Base-by-base conservation (phyloP, 2,113 vertebrate genomes). In the Tupaia tana region DNA sequence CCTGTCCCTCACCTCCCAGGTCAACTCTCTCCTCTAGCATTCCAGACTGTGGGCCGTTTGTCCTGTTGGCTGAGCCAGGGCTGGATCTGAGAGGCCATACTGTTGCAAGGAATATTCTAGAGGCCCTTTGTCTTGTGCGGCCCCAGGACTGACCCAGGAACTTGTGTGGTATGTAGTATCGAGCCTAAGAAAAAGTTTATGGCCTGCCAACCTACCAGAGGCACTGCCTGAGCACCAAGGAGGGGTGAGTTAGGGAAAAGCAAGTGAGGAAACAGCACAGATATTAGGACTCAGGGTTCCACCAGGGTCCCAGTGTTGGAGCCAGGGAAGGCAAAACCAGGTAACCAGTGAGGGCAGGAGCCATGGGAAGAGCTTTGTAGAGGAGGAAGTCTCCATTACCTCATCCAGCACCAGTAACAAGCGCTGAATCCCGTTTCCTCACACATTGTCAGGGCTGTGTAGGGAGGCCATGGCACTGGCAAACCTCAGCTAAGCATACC, bases 361-460 rank as follows among this genome's bases (percentile, higher is more conserved):
- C 56, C 71, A 8, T 0, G 1, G 27, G 43, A 24, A 66, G 31
- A 64, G 9, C 1, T 31, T 34, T 0, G 0, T 52, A 77, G 52
- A 70, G 59, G 34, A 31, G 8, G 43, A 66, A 6, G 20, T 29
- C 34, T 73, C n/a, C 31, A 12, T 25, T 0, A 34, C 83, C n/a
- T 64, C 59, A 9, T 19, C 31, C 61, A 61, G 77, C 6, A 3
- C n/a, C 31, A 31, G 69, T 59, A 56, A 34, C 43, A 18, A 10
- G 4, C 34, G 15, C 61, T 14, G 61, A 63, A 19, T 10, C 14
- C 61, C n/a, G n/a, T n/a, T n/a, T n/a, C n/a, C n/a, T n/a, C n/a
- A n/a, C n/a, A n/a, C n/a, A n/a, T n/a, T n/a, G n/a, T n/a, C n/a
- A n/a, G n/a, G n/a, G n/a, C n/a, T n/a, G 20, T 9, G 18, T 20